Evolutionary conservation across 2,797 vertebrate species (phyloP).

Genomic region (Siniperca obscura): DNA sequence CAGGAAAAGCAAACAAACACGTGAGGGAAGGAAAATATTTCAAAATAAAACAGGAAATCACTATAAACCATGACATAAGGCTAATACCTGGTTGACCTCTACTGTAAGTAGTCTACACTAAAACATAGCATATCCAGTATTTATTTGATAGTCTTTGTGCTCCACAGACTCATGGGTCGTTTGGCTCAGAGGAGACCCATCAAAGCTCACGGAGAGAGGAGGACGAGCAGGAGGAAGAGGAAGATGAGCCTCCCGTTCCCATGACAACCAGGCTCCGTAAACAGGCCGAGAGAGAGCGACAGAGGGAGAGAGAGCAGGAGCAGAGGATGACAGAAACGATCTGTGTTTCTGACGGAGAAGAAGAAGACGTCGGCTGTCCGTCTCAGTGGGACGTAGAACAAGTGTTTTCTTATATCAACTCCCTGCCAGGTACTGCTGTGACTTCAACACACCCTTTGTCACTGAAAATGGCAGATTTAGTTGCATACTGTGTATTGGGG

Average conservation of each 20-base stretch:
- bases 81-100: neutral
- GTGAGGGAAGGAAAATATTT: too few species aligned
- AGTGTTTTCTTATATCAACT: slow-evolving; percentile 91
- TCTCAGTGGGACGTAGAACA: slow-evolving; percentile 92
- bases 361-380: slow-evolving; percentile 82
- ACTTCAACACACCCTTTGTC: neutral
- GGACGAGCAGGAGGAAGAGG: slow-evolving; percentile 48
- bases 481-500: neutral
- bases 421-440: slow-evolving; percentile 87
- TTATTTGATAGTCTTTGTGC: slow-evolving; percentile 20
- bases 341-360: slow-evolving; percentile 79
- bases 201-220: slow-evolving; percentile 47
- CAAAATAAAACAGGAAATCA: too few species aligned
- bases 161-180: slow-evolving; percentile 48
- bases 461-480: neutral
- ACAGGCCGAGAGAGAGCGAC: slow-evolving; percentile 84
- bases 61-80: neutral
- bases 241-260: slow-evolving; percentile 83
- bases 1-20: too few species aligned
- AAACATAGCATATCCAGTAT: neutral
- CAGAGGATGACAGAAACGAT: slow-evolving; percentile 81
- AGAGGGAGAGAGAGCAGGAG: slow-evolving; percentile 54
- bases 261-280: slow-evolving; percentile 92
- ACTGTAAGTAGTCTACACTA: too few species aligned
- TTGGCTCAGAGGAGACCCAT: slow-evolving; percentile 36